Evolutionary conservation across 2,113 vertebrate genomes (phyloP).

Genomic region (Heliornis fulica): DNA sequence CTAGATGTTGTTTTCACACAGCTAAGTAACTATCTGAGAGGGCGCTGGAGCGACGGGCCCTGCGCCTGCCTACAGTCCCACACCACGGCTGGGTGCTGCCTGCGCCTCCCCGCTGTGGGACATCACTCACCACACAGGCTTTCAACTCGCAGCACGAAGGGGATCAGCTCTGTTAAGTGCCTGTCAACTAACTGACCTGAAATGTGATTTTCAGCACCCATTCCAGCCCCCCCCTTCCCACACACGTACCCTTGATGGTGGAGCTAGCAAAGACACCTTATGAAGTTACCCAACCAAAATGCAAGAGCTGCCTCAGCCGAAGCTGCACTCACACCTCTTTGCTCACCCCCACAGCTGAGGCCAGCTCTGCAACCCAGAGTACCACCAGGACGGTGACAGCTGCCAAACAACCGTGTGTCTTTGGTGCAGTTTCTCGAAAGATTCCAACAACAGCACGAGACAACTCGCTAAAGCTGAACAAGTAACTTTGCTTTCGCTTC

Average conservation of each 20-base stretch:
- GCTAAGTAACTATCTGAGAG: not conserved
- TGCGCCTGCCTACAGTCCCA: rapidly evolving
- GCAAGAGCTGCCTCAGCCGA: not conserved
- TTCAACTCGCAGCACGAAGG: not conserved
- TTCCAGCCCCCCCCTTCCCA: not conserved
- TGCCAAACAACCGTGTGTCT: rapidly evolving
- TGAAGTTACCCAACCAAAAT: not conserved
- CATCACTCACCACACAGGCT: not conserved
- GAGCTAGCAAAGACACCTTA: rapidly evolving
- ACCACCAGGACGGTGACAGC: rapidly evolving
- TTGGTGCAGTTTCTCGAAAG: not conserved
- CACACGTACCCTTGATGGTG: rapidly evolving
- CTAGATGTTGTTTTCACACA: not conserved
- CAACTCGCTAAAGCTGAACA: not conserved
- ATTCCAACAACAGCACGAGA: rapidly evolving
- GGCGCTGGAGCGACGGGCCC: not conserved
- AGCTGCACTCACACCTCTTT: not conserved
- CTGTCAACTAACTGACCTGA: not conserved
- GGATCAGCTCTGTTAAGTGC: not conserved
- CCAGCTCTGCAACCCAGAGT: not conserved
- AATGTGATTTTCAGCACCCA: not conserved
- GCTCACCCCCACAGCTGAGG: not conserved
- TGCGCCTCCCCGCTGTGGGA: not conserved
- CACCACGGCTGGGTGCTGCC: rapidly evolving
- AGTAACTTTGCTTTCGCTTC: not conserved